Percentiles rank a stretch among this genome's conserved stretches.
phyloP scores from a whole-genome alignment of 37 sponge, comb jelly and placozoan genomes.

The Crambe crambe region DNA sequence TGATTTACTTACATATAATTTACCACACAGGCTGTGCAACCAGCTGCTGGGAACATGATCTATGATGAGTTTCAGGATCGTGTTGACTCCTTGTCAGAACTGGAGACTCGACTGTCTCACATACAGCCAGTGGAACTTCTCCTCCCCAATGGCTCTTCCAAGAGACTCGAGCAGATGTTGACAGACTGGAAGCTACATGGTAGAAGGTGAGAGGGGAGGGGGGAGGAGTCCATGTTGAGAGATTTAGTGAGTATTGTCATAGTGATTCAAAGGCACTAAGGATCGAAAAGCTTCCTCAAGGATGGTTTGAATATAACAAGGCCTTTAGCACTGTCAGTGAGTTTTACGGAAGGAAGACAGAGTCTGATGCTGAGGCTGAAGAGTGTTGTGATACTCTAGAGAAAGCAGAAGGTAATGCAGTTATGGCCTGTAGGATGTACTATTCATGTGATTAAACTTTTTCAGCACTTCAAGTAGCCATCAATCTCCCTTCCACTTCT shows the following conservation, averaged over 20 bases:
- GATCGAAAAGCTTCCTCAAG: constrained; percentile 28
- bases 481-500: constrained; percentile 28
- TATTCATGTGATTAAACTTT: neutral
- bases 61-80: constrained; percentile 57
- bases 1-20: neutral
- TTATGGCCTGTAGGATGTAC: neutral
- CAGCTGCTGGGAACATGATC: constrained; percentile 42
- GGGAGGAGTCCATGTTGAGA: neutral
- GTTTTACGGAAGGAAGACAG: constrained; percentile 24
- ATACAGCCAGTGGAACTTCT: constrained; percentile 54
- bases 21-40: constrained; percentile 47
- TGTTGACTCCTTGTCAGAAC: constrained; percentile 19
- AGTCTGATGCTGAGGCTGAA: neutral
- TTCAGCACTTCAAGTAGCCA: constrained; percentile 35
- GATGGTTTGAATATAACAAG: constrained; percentile 56
- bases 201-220: neutral
- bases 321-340: constrained; percentile 50
- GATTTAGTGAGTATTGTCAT: neutral
- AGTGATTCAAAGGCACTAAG: constrained; percentile 17
- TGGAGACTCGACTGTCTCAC: constrained; percentile 40
- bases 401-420: constrained; percentile 24
- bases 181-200: constrained; percentile 44
- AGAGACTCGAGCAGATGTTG: constrained; percentile 9
- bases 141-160: constrained; percentile 15
- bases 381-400: neutral